Evolutionary conservation across 2,113 vertebrate genomes (phyloP), one percentile per base, ranked within the genome.

Genomic region (Thalassarche chlororhynchos): DNA sequence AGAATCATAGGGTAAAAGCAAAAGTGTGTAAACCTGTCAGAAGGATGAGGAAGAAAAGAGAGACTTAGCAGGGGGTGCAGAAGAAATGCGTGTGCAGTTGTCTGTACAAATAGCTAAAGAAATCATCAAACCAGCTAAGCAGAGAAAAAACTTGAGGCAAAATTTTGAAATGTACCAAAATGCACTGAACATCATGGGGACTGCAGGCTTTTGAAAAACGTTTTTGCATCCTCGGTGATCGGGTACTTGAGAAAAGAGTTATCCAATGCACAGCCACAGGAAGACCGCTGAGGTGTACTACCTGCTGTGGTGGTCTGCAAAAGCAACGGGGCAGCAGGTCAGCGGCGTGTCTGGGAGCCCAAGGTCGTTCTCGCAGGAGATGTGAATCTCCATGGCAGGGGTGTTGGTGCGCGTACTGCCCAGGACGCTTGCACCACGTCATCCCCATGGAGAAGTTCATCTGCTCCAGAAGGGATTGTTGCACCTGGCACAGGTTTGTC

Each of bases 211-310:
- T 38, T 28, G 14, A 20, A 8, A 23, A 58, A 14, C 1, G 10
- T 10, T 16, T 5, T 7, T 29, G 34, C 42, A 7, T 5, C 66
- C 51, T 14, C 1, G 5, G 51, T 2, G 57, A 15, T 4, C 1
- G 2, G 14, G 24, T 29, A 0, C 49, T 25, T 60, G 49, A 60
- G 58, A 49, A 10, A 17, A 3, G 16, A 18, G 47, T 8, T 4
- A 1, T 0, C 4, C 9, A 5, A 0, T 2, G 29, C 2, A 1
- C 19, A 10, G 16, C 6, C 26, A 2, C 10, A 3, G 46, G 14
- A 40, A 13, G 3, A 2, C 25, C 3, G 2, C 58, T 7, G 29
- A 7, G 64, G 20, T 17, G 29, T 14, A 2, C 12, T 9, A 10
- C 52, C 16, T 15, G 58, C 28, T 5, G 29, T 6, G n/a, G 28